Evolutionary conservation across 1,140 invertebrate genomes (phyloP), one percentile per base, ranked within the genome.

Genomic region (Matsumurasca onukii): DNA sequence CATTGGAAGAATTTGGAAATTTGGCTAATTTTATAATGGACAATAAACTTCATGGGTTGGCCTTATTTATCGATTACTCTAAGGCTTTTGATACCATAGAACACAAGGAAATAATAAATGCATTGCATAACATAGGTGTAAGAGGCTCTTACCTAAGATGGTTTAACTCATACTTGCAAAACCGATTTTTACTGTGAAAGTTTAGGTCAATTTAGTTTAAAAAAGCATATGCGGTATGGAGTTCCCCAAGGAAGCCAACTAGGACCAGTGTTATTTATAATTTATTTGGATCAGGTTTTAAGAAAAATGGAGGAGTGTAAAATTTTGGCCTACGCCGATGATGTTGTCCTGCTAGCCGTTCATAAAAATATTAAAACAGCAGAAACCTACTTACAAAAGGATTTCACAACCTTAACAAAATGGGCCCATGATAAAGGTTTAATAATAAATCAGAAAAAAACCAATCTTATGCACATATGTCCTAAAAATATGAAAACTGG

Each of bases 381-480:
- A 45, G 39, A 45, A n/a, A 45, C 9, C 9, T 9, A n/a, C 39
- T 45, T 45, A 45, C 39, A 45, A n/a, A 45, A 9, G 9, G 39
- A 45, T 45, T 45, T 45, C 39, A 45, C 39, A 45, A n/a, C 39
- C 9, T 45, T 45, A n/a, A n/a, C n/a, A 45, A 45, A 45, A n/a
- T 45, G 39, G 39, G 39, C 39, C 9, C 39, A 45, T n/a, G 39
- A 45, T 45, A 45, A 45, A 45, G 39, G 39, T 9, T n/a, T 45
- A 12, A 45, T 45, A 45, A 45, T 45, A 45, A 45, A 45, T 45
- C 9, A 45, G n/a, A 45, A 45, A n/a, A 45, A 45, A 45, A 45
- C 39, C 9, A n/a, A 12, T 45, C n/a, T 45, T 12, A 45, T 45
- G 39, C 9, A n/a, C 9, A 45, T 45, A n/a, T 9, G 39, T 45